These are phyloP conservation scores for Melanargia galathea DNA, from an alignment of 2,888 invertebrate species.

Conservation along the genomic window DNA sequence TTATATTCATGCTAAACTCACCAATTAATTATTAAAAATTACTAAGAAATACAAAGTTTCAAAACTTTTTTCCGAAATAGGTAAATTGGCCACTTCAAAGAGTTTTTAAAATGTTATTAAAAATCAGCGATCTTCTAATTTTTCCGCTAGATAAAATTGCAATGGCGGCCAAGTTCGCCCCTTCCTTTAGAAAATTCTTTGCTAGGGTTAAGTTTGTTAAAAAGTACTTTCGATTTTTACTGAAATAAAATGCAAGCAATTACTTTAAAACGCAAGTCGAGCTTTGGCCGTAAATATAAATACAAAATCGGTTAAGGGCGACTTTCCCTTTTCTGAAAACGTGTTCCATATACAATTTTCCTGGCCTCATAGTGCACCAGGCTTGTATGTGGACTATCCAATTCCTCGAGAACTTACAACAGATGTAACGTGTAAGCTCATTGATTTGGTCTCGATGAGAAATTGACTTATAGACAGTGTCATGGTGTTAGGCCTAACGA, in stretches of 20 bases:
- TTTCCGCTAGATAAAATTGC: conserved; percentile 21
- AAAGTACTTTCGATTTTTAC: conserved; percentile 39
- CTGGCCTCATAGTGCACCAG: background rate
- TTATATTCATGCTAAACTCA: too few relatives aligned
- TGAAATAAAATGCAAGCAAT: conserved; percentile 66
- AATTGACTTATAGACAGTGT: too few relatives aligned
- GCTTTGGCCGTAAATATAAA: conserved; percentile 64
- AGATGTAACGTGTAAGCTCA: too few relatives aligned
- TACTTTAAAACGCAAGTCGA: conserved; percentile 70
- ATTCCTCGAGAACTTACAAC: too few relatives aligned
- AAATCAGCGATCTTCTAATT: conserved; percentile 11
- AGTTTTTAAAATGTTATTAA: conserved; percentile 18
- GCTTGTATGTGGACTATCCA: too few relatives aligned
- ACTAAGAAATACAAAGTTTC: background rate
- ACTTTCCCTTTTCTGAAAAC: background rate
- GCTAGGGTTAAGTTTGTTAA: conserved; percentile 37
- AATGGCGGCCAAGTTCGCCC: conserved; percentile 14
- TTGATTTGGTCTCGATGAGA: too few relatives aligned
- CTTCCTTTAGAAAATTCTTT: conserved; percentile 5
- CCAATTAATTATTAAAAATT: too few relatives aligned
- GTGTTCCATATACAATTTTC: background rate
- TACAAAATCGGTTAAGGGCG: conserved; percentile 4
- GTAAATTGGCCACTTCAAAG: conserved; percentile 11
- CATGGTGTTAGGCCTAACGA: too few relatives aligned
- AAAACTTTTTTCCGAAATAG: conserved; percentile 5